phyloP scores from a whole-genome alignment of 2,888 invertebrate genomes.

The Amitus sp. region DNA sequence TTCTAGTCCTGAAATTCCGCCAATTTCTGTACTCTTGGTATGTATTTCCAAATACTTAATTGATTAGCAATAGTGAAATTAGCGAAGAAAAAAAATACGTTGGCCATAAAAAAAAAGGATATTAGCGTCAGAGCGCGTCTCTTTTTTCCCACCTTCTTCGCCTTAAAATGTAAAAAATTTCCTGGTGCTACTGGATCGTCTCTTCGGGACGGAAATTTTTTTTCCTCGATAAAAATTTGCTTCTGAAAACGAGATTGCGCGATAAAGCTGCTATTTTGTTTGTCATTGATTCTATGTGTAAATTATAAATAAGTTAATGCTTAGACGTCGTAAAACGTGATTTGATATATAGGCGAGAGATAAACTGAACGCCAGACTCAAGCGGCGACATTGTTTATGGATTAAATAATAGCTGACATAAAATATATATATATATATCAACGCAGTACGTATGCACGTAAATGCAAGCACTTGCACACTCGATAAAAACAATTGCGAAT shows the following conservation, averaged over 20 bases:
- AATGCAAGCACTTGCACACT: slow-evolving; percentile 25
- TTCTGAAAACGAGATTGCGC: slow-evolving; percentile 28
- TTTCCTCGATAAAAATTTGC: background rate
- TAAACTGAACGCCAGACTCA: slow-evolving; percentile 27
- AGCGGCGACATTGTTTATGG: slow-evolving; percentile 30
- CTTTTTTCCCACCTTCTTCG: slow-evolving; percentile 33
- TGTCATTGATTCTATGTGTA: slow-evolving; percentile 54
- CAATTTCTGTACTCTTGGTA: slow-evolving; percentile 34
- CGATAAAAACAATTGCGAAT: too few relatives aligned
- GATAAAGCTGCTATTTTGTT: slow-evolving; percentile 47
- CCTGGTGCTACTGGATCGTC: slow-evolving; percentile 29
- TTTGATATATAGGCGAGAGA: slow-evolving; percentile 41
- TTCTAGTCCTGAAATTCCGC: slow-evolving; percentile 58
- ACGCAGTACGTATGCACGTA: slow-evolving; percentile 39
- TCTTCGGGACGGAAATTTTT: background rate
- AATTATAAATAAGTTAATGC: slow-evolving; percentile 50
- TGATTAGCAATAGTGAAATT: slow-evolving; percentile 36
- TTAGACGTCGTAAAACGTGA: slow-evolving; percentile 42
- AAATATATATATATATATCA: slow-evolving; percentile 24
- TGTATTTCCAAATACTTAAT: slow-evolving; percentile 47
- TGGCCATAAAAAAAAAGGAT: slow-evolving; percentile 26
- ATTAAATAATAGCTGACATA: slow-evolving; percentile 42
- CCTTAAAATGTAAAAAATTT: slow-evolving; percentile 16
- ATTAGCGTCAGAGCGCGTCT: slow-evolving; percentile 39
- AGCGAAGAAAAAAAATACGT: slow-evolving; percentile 33